phyloP scores from a whole-genome alignment of 1,140 invertebrate genomes.

The Homalodisca vitripennis region DNA sequence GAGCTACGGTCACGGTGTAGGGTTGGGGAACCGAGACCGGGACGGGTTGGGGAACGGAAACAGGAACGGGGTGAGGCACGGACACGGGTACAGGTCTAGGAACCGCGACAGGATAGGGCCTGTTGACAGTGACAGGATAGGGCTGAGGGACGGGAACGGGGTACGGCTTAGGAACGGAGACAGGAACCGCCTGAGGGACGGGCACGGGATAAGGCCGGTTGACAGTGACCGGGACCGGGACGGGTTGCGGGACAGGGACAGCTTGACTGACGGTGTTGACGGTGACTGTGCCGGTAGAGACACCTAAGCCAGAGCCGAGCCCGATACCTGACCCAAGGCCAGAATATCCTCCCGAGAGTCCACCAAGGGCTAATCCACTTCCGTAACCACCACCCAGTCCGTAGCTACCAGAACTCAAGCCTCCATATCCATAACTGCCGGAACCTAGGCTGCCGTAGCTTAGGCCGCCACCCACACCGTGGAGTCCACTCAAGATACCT shows the following conservation, averaged over 20 bases:
- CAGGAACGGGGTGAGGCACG: conserved; percentile 37
- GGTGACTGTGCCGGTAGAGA: conserved; percentile 11
- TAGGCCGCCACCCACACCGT: neutral
- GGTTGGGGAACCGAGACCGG: conserved; percentile 35
- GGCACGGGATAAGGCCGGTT: conserved; percentile 36
- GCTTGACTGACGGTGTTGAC: conserved; percentile 30
- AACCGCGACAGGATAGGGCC: conserved; percentile 32
- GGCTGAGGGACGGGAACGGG: conserved; percentile 39
- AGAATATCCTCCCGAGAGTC: neutral
- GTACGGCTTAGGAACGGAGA: conserved; percentile 37
- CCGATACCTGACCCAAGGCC: conserved; percentile 14
- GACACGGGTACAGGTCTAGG: conserved; percentile 35
- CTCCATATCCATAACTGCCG: conserved; percentile 20
- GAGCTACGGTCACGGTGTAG: conserved; percentile 37
- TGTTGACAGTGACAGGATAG: conserved; percentile 33
- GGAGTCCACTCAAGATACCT: conserved; percentile 9
- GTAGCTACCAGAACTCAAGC: conserved; percentile 9
- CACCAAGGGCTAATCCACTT: neutral
- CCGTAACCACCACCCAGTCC: neutral
- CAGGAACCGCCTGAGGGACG: conserved; percentile 31
- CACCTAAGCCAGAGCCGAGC: conserved; percentile 8
- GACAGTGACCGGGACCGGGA: conserved; percentile 34
- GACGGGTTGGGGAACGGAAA: conserved; percentile 30
- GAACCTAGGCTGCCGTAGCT: neutral
- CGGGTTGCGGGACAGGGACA: conserved; percentile 32